These are phyloP conservation scores for Pediacus dermestoides DNA, from an alignment of 2,888 invertebrate genomes.

Conservation along the genomic window DNA sequence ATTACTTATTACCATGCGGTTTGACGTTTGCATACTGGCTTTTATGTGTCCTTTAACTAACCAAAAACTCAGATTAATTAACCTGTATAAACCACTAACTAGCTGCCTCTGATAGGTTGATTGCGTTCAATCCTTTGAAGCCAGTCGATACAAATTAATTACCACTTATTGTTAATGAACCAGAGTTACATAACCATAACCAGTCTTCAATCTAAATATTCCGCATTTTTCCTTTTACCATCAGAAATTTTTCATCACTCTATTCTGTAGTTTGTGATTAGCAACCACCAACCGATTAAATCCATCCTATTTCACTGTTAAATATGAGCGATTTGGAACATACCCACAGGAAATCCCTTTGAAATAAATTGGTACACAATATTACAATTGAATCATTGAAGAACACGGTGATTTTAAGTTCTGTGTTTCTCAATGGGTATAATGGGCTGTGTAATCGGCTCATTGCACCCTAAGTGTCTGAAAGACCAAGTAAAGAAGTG, in stretches of 20 bases:
- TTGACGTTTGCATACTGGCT: slow-evolving; percentile 40
- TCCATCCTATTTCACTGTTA: too few species aligned
- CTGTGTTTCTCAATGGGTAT: slow-evolving; percentile 35
- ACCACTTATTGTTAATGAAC: too few species aligned
- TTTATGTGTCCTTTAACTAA: slow-evolving; percentile 43
- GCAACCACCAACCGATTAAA: too few species aligned
- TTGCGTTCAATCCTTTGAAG: slow-evolving; percentile 24
- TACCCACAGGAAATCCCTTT: slow-evolving; percentile 23
- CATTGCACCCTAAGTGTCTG: slow-evolving; percentile 44
- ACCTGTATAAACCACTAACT: slow-evolving; percentile 43
- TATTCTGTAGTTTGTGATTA: too few species aligned
- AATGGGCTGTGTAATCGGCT: slow-evolving; percentile 41
- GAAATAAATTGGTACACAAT: slow-evolving; percentile 30
- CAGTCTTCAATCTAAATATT: too few species aligned
- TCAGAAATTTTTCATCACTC: too few species aligned
- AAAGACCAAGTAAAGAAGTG: slow-evolving; percentile 44
- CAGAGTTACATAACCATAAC: too few species aligned
- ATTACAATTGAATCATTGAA: slow-evolving; percentile 32
- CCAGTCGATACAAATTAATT: too few species aligned
- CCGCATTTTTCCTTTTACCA: too few species aligned
- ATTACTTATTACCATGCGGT: slow-evolving; percentile 45
- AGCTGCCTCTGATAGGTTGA: slow-evolving; percentile 42
- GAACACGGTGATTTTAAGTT: slow-evolving; percentile 29
- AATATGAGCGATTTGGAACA: too few species aligned
- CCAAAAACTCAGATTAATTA: slow-evolving; percentile 46